Percentiles rank a stretch among this genome's conserved stretches.
Evolutionary conservation across 2,113 vertebrate genomes (phyloP).

Genomic region (Rhinoderma darwinii): DNA sequence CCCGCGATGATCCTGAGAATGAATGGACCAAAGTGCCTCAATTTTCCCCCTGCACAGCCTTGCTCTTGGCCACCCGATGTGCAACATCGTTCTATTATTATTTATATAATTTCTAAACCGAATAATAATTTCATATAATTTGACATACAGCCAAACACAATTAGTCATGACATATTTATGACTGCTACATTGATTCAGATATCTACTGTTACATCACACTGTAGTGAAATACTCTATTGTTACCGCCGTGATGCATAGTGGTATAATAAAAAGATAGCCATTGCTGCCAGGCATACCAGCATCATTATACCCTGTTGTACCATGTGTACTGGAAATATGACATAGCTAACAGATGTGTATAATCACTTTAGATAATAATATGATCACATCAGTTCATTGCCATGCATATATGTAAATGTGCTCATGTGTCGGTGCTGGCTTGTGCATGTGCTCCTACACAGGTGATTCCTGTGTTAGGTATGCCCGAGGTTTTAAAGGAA

Average conservation of each 20-base stretch:
- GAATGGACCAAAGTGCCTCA: no score
- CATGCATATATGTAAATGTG: not conserved
- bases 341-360: conserved; percentile 2
- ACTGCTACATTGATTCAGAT: not conserved
- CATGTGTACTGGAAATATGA: not conserved
- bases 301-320: not conserved
- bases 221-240: no score
- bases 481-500: no score
- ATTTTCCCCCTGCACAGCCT: no score
- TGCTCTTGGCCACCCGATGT: no score
- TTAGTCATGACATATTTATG: not conserved
- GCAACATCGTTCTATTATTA: no score
- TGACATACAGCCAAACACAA: not conserved
- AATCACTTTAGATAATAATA: not conserved
- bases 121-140: not conserved
- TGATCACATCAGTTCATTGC: not conserved
- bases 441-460: not conserved
- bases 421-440: not conserved
- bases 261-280: not conserved
- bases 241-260: not conserved
- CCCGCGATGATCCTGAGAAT: no score
- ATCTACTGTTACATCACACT: not conserved
- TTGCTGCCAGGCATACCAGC: not conserved
- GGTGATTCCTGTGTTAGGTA: no score
- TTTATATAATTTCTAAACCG: not conserved